A percentile compares a stretch with the other conserved stretches of the same genome.
Conservation (phyloP, 2,113 vertebrate species). For the Donacobius atricapilla region DNA sequence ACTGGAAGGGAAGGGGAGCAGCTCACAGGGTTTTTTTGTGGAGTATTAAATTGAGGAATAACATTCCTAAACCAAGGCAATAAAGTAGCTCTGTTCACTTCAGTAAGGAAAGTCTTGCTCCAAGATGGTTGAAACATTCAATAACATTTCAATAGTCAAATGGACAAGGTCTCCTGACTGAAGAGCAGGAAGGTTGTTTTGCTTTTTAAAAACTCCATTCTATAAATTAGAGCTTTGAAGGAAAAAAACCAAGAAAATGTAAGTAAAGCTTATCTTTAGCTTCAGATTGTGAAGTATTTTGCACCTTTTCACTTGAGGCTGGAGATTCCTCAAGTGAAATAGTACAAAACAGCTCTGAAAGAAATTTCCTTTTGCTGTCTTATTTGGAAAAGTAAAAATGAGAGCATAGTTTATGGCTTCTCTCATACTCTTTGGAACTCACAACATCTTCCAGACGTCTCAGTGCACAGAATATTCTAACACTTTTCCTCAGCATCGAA, state of each 20-base stretch:
- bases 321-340: background rate
- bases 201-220: background rate
- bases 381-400: background rate
- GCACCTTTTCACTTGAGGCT: background rate
- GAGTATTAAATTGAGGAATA: background rate
- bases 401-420: background rate
- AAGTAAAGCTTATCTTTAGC: background rate
- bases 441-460: background rate
- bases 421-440: background rate
- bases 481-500: background rate
- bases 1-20: background rate
- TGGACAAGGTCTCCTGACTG: background rate
- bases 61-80: background rate
- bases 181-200: background rate
- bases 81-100: background rate
- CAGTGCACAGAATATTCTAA: background rate
- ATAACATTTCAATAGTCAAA: background rate
- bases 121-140: background rate
- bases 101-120: background rate
- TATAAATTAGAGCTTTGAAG: background rate
- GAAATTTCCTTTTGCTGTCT: background rate
- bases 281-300: background rate
- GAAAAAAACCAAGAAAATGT: background rate
- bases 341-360: background rate
- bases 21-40: fast-evolving